Evolutionary conservation across 1,140 invertebrate species (phyloP), one percentile per base, ranked within the genome.

Genomic region (Piezodorus guildinii): DNA sequence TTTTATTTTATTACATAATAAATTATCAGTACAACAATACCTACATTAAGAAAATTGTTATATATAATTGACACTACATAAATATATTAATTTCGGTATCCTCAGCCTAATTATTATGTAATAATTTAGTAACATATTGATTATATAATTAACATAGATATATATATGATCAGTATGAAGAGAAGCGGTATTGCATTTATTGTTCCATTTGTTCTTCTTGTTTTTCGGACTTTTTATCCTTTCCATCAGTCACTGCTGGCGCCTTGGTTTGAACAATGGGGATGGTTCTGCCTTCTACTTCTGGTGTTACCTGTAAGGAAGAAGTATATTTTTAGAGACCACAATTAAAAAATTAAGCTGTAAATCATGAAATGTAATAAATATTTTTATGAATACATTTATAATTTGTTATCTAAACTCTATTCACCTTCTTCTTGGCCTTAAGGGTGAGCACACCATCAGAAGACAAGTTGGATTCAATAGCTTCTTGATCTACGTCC

Each of bases 381-480:
- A 46, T 46, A 46, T 46, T n/a, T 46, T n/a, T 46, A 46, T 46
- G 17, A n/a, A 46, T 49, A 6, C 2, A 49, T 49, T 2, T 10
- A 49, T 49, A 49, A 2, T 17, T 49, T n/a, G 3, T n/a, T 46
- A 46, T 46, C 3, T 12, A 12, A n/a, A 46, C 14, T 2, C 14
- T 4, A 46, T 46, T 49, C 17, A 49, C 68, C 68, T 71, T 68
- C 69, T 76, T 83, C 0, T 82, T 82, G 19, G 81, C 84, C 1
- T 75, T 73, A n/a, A 87, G 77, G 2, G 75, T 77, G 19, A 87
- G 71, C 5, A 85, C 74, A 8, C 83, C 82, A 68, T 85, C 84
- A n/a, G 81, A 77, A 23, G 79, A 83, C 54, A 85, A 70, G 15
- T 78, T 77, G 0, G 83, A 84, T 2, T 74, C 77, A 0, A 86